Base-by-base conservation (phyloP, 1,140 invertebrate species). In the Mylabris phalerata region DNA sequence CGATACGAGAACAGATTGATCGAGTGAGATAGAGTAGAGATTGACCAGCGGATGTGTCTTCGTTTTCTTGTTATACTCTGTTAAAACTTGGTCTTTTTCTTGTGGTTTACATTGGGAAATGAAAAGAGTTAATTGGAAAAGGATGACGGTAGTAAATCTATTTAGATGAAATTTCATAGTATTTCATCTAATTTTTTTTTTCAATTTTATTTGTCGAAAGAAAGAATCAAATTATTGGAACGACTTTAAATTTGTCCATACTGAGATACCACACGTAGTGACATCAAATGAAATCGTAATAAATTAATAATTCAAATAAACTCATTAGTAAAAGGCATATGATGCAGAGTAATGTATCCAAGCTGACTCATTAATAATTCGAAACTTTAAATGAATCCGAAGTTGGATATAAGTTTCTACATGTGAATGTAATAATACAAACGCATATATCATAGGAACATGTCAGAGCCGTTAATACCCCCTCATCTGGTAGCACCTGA, bases 281-380 rank as follows among this genome's bases (percentile, higher is more conserved):
- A 42, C 9, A 38, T 6, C 24, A 58, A 59, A 62, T 58, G 56
- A 55, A 63, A 61, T 63, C 61, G 55, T 66, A 63, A 64, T 67
- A 67, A 70, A 70, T 70, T 70, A 70, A 68, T 68, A 67, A 68
- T 66, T 68, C 67, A 68, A 65, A 67, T 65, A 68, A 66, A 70
- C 60, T 70, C 68, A 67, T 70, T 68, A 68, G 67, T 54, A 59
- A 42, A 42, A 64, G 63, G 59, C 68, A 11, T 11, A 70, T 68
- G 32, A 68, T 66, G 65, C 65, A 59, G 60, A 58, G 57, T 63
- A 65, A 69, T 64, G 65, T 69, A 69, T 68, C 65, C 67, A 63
- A 64, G 61, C 66, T 67, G 64, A 61, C 69, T 71, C 69, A 70
- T 70, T 71, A 71, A 71, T 70, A 69, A 71, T 70, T 70, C 68